These are phyloP conservation scores for Saccostrea glomerata DNA, from an alignment of 1,140 invertebrate species.

Conservation along the genomic window DNA sequence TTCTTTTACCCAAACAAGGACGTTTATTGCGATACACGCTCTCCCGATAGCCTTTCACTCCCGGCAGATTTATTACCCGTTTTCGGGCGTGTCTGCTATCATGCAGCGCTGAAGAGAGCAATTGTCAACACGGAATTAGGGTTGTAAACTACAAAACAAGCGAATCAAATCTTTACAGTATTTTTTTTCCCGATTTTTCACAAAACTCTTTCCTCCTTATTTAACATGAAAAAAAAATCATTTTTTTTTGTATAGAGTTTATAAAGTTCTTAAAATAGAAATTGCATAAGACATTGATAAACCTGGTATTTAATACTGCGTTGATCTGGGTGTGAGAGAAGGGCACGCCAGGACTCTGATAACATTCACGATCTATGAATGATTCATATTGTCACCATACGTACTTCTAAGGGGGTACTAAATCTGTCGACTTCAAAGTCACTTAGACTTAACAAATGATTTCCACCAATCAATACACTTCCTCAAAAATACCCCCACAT, in stretches of 20 bases:
- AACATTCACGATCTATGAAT: conserved; percentile 16
- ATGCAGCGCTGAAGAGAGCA: not conserved
- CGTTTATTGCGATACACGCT: conserved; percentile 10
- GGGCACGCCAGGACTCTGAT: not conserved
- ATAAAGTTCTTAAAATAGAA: not conserved
- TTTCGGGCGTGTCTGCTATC: not conserved
- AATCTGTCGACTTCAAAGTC: not conserved
- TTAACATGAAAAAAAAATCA: not conserved
- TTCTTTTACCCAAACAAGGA: not conserved
- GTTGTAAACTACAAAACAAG: not conserved
- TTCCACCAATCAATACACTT: not conserved
- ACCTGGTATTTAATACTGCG: not conserved
- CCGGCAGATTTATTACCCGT: not conserved
- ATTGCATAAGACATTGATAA: not conserved
- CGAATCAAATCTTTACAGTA: not conserved
- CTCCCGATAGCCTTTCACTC: not conserved
- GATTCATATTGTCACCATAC: conserved; percentile 8
- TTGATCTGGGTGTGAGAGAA: conserved; percentile 17
- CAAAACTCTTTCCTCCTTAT: not conserved
- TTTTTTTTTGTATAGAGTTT: not conserved
- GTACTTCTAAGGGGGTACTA: not conserved
- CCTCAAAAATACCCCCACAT: not conserved
- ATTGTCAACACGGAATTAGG: not conserved
- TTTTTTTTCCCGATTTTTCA: not conserved
- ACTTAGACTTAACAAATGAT: not conserved